Evolutionary conservation across 2,888 invertebrate species (phyloP), one percentile per base, ranked within the genome.

Genomic region (Lamproptera curius): DNA sequence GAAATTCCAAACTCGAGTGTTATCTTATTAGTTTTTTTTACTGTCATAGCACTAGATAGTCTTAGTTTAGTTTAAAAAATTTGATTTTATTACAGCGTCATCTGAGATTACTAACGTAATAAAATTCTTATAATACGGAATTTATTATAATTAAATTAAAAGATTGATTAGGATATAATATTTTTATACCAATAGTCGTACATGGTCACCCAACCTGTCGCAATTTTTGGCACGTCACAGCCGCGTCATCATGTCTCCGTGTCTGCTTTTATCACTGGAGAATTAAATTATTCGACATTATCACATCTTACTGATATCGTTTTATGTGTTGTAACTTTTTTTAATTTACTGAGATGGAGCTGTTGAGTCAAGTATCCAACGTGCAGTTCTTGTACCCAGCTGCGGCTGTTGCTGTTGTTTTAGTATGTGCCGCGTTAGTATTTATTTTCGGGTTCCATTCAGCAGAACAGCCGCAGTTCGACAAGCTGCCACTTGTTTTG

Each of bases 401-500:
- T 62, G 89, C 90, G 52, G 89, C 90, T 60, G 90, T 89, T 54
- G 81, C 90, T 61, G 89, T 92, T 70, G 93, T 94, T 63, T 89
- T 94, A 70, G 76, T 93, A 61, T 92, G 91, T 73, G 93, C 93
- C 58, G 87, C 93, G 59, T 83, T 94, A 61, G 93, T 94, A 64
- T 94, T 93, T 84, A 90, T 91, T 56, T 94, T 94, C 77, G 94
- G 94, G 55, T 94, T 95, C 82, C 93, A 92, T 84, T 91, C 93
- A 54, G 92, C 93, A 58, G 93, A 92, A 75, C 94, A 94, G 81
- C 95, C 95, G 69, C 93, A 93, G 69, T 93, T 94, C 75, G 92
- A 93, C 69, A 93, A 93, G 78, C 85, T 93, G 54, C 89, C 91
- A 34, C 76, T 89, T 58, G 80, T 87, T 57, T 66, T 89, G 58